Base-by-base conservation (phyloP, 2,888 invertebrate species). In the Gymnoscelis rufifasciata region DNA sequence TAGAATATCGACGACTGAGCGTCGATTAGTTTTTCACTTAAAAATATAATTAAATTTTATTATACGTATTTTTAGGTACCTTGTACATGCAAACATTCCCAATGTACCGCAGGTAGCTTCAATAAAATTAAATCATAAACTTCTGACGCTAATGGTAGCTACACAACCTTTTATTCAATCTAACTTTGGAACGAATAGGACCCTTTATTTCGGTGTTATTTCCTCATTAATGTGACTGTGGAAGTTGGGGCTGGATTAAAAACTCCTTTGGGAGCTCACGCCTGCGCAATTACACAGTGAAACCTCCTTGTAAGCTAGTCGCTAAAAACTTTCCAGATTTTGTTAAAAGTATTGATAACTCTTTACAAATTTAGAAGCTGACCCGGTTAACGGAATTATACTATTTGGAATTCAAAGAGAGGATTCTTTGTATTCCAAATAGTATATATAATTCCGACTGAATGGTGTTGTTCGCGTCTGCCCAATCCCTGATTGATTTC, bases 81-180 rank as follows among this genome's bases (percentile, higher is more conserved):
- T 19, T 19, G 3, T 52, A 12, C 44, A 10, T 38, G 19, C 13
- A 36, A 33, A 29, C 41, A 43, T 45, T 48, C 39, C 46, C 48
- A 55, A 55, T 53, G 47, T 50, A 50, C 51, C 50, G 42, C 51
- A 52, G 55, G 55, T 59, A 65, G 64, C 63, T 63, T 59, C 60
- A 66, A 71, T 75, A 66, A 77, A 76, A 81, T 78, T 76, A 76
- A 76, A 80, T 80, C 71, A 76, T 74, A 74, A 81, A 79, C 68
- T 78, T 78, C 56, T 64, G 64, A 68, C 71, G 65, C 62, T 75
- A 74, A 76, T 73, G 68, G 64, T 47, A 68, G 63, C 66, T 70
- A 72, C 62, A 70, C 68, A 73, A 78, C 77, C 76, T 81, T 82
- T 79, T 82, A 84, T 84, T 86, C 83, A 83, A 83, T 83, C 73